These are phyloP conservation scores for Conistra vaccinii DNA, from an alignment of 2,888 invertebrate species.

Conservation along the genomic window DNA sequence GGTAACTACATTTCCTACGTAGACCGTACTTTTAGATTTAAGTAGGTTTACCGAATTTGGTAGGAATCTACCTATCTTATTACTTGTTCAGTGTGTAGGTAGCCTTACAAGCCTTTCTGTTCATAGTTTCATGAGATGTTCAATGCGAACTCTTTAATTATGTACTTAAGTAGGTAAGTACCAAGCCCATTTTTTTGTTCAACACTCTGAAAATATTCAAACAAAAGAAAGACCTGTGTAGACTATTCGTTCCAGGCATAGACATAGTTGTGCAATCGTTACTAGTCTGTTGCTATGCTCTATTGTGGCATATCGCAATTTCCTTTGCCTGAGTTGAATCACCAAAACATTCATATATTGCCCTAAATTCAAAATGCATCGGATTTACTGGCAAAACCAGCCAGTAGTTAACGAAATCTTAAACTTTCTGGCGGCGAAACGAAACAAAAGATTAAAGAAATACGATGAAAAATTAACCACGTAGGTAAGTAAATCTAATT, in stretches of 20 bases:
- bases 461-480: background rate
- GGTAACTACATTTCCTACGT: background rate
- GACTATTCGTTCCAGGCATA: background rate
- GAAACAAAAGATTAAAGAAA: slow-evolving; percentile 36
- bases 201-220: background rate
- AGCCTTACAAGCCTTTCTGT: background rate
- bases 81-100: background rate
- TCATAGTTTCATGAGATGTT: background rate
- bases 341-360: slow-evolving; percentile 56
- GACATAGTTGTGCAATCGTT: slow-evolving; percentile 36
- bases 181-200: background rate
- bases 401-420: slow-evolving; percentile 67
- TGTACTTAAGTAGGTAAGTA: background rate
- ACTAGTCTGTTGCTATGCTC: slow-evolving; percentile 45
- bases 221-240: slow-evolving; percentile 10
- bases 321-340: slow-evolving; percentile 45
- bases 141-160: too few species aligned
- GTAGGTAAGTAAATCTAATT: background rate
- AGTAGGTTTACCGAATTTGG: background rate
- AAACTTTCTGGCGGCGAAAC: slow-evolving; percentile 71
- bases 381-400: slow-evolving; percentile 64
- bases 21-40: background rate
- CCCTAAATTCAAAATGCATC: slow-evolving; percentile 71
- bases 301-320: slow-evolving; percentile 34
- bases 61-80: background rate